Evolutionary conservation across 2,113 vertebrate genomes (phyloP).

Genomic region (human): GRCh38 chrX:131067501-131068000

Average conservation of each 20-base stretch:
- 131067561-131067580: not conserved
- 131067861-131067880: not conserved
- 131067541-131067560: not conserved
- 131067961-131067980: not conserved
- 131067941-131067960: not conserved
- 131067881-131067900: not conserved
- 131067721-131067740: not conserved
- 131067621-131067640: slow-evolving; percentile 2
- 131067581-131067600: not conserved
- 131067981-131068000: slow-evolving; percentile 8
- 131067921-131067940: slow-evolving; percentile 12
- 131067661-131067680: not conserved
- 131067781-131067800: slow-evolving; percentile 47
- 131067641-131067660: not conserved
- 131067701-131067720: not conserved
- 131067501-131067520: not conserved
- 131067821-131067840: not conserved
- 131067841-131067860: not conserved
- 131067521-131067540: not conserved
- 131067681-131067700: slow-evolving; percentile 16
- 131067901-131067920: slow-evolving; percentile 31
- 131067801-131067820: not conserved
- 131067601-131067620: slow-evolving; percentile 10
- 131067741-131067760: slow-evolving; percentile 13
- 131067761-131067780: not conserved